Evolutionary conservation across 2,888 invertebrate genomes (phyloP).

Genomic region (Timema podura): DNA sequence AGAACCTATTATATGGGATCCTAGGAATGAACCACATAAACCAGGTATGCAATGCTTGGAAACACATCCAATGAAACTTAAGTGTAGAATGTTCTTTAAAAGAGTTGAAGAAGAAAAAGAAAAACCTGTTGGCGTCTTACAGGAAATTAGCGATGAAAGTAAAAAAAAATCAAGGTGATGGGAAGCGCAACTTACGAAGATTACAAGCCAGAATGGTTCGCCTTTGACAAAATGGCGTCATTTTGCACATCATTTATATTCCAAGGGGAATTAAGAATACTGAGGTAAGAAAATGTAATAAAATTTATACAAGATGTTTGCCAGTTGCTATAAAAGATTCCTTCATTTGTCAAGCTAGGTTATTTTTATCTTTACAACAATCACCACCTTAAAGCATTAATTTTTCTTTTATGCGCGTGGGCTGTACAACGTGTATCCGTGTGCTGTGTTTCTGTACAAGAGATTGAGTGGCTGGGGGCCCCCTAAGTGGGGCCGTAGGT

Average conservation of each 20-base stretch:
- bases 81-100: conserved; percentile 15
- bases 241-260: conserved; percentile 13
- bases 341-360: too few species aligned
- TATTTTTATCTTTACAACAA: too few species aligned
- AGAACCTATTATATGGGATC: conserved; percentile 18
- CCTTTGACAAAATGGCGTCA: conserved; percentile 14
- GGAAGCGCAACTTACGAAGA: neutral
- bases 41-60: conserved; percentile 19
- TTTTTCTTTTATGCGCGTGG: too few species aligned
- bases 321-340: too few species aligned
- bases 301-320: too few species aligned
- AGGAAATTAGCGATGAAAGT: conserved; percentile 5
- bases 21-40: conserved; percentile 7
- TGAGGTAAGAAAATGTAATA: conserved; percentile 1
- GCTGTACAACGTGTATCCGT: too few species aligned
- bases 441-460: too few species aligned
- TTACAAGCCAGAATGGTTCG: conserved; percentile 20
- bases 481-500: too few species aligned
- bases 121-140: conserved; percentile 18
- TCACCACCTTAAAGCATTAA: too few species aligned
- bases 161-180: neutral
- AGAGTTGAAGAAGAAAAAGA: conserved; percentile 22
- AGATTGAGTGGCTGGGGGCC: too few species aligned
- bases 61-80: conserved; percentile 4
- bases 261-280: neutral